Evolutionary conservation across 2,888 invertebrate species (phyloP).

Genomic region (Bembecia ichneumoniformis): DNA sequence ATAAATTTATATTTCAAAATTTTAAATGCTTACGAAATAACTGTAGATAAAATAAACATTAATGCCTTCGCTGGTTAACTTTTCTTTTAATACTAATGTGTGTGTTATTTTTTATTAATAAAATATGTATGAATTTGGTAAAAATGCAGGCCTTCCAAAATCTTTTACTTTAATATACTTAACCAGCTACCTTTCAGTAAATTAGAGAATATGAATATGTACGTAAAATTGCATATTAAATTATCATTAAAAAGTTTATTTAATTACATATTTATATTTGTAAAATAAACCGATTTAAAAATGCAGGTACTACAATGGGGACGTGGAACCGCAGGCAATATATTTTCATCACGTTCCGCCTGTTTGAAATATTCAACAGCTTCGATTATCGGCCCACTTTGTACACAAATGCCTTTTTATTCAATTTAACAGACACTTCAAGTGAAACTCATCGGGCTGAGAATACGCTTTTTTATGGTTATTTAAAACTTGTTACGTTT

Average conservation of each 20-base stretch:
- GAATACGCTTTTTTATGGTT: slow-evolving; percentile 19
- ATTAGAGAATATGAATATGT: no score
- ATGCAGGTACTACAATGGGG: slow-evolving; percentile 28
- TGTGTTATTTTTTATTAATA: no score
- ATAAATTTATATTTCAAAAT: no score
- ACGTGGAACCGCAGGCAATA: slow-evolving; percentile 21
- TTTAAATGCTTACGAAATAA: no score
- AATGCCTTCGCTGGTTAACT: no score
- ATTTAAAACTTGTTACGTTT: slow-evolving; percentile 14
- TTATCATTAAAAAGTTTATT: slow-evolving; percentile 19
- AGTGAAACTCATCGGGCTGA: slow-evolving; percentile 17
- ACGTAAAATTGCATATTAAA: slow-evolving; percentile 12
- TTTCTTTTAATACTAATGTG: no score
- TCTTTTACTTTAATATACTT: no score
- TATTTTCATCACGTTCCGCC: slow-evolving; percentile 53
- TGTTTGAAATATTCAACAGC: slow-evolving; percentile 62
- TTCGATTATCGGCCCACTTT: slow-evolving; percentile 63
- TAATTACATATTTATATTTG: slow-evolving; percentile 6
- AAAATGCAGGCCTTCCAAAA: no score
- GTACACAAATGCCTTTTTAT: slow-evolving; percentile 59
- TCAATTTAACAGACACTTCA: slow-evolving; percentile 27
- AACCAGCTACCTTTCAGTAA: no score
- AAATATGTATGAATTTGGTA: no score
- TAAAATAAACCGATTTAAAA: slow-evolving; percentile 35
- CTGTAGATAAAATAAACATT: no score